These are phyloP conservation scores for Hormiphora californensis DNA, from an alignment of 37 sponge, comb jelly and placozoan species.

Conservation along the genomic window DNA sequence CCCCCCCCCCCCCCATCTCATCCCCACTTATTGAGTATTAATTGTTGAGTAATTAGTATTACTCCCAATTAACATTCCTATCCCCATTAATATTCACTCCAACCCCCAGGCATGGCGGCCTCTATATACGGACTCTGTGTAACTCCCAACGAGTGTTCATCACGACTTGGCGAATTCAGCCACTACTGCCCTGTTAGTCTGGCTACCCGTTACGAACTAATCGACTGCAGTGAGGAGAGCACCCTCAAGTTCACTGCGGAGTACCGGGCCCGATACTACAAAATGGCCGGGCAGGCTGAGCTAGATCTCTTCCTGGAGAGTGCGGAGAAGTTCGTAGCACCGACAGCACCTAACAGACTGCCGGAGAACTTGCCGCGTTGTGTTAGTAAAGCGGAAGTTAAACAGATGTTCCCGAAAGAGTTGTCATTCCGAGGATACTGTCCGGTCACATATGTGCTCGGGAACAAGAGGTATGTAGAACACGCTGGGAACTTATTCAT, in stretches of 20 bases:
- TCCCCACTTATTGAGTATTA: background rate
- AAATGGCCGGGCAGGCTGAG: constrained; percentile 61
- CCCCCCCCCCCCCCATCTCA: too few species aligned
- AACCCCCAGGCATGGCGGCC: constrained; percentile 71
- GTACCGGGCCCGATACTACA: constrained; percentile 73
- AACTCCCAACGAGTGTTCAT: constrained; percentile 70
- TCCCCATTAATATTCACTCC: background rate
- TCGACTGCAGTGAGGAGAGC: constrained; percentile 67
- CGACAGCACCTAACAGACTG: constrained; percentile 58
- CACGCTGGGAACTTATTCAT: background rate
- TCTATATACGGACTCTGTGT: constrained; percentile 80
- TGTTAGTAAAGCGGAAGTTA: constrained; percentile 66
- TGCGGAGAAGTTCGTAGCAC: constrained; percentile 69
- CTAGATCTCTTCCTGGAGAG: constrained; percentile 62
- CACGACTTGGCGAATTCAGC: constrained; percentile 69
- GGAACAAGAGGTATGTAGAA: constrained; percentile 62
- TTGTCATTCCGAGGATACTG: constrained; percentile 81
- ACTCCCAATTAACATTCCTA: background rate
- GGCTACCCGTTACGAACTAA: constrained; percentile 63
- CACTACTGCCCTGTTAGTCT: constrained; percentile 91
- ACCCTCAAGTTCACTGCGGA: constrained; percentile 70
- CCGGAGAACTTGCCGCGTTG: constrained; percentile 66
- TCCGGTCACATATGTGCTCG: constrained; percentile 85
- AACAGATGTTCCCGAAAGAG: constrained; percentile 78
- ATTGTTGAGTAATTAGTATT: background rate